Percentiles rank a stretch among this genome's conserved stretches.
Conservation (phyloP, 1,140 invertebrate species). For the Bombus waltoni region DNA sequence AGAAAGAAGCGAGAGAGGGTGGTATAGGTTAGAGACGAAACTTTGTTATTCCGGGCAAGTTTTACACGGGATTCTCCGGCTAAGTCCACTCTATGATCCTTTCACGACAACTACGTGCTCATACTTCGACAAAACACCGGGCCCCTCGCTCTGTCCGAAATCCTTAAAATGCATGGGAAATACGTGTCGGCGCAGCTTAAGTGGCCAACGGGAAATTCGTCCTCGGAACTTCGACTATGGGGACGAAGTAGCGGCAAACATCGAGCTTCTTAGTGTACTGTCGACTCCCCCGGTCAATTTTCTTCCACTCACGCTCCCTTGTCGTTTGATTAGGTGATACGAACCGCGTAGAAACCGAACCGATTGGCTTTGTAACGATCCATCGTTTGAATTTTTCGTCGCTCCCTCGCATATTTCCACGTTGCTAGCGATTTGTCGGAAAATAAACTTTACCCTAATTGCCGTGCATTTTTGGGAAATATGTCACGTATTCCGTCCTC, state of each 20-base stretch:
- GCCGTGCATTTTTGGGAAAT: accelerated
- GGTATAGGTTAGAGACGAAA: constrained; percentile 62
- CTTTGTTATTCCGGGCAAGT: constrained; percentile 81
- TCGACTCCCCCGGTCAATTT: constrained; percentile 3
- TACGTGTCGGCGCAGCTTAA: constrained; percentile 79
- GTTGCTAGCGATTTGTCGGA: too few relatives aligned
- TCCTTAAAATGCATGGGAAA: constrained; percentile 81
- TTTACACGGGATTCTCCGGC: constrained; percentile 80
- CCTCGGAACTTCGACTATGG: constrained; percentile 62
- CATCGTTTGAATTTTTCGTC: too few relatives aligned
- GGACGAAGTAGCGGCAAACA: constrained; percentile 49
- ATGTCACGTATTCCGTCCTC: too few relatives aligned
- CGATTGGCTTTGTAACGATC: neutral
- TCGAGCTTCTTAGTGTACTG: neutral
- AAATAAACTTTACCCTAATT: too few relatives aligned
- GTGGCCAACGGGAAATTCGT: constrained; percentile 72
- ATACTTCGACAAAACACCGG: constrained; percentile 81
- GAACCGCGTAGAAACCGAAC: neutral
- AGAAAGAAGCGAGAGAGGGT: neutral
- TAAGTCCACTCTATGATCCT: constrained; percentile 83
- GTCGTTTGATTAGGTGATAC: neutral
- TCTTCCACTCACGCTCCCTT: neutral
- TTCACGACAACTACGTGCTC: constrained; percentile 82
- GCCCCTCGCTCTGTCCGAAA: constrained; percentile 77
- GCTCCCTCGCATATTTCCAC: too few relatives aligned